phyloP scores from a whole-genome alignment of 2,888 invertebrate genomes.

The Pachymerium ferrugineum region DNA sequence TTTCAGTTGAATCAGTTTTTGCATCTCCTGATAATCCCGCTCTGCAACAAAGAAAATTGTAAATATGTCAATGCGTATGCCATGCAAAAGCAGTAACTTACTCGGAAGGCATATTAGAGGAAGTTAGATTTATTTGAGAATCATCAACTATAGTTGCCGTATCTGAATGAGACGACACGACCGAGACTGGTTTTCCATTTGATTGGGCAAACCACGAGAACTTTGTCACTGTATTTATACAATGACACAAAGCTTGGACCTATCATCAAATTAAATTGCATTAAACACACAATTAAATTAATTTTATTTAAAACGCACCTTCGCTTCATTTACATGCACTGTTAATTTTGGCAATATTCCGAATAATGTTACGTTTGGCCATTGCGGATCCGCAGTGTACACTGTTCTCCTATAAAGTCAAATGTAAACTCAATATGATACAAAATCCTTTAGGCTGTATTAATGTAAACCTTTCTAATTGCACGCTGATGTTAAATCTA shows the following conservation, averaged over 20 bases:
- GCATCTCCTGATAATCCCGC: not conserved
- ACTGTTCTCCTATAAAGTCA: slow-evolving; percentile 37
- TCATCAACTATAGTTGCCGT: not conserved
- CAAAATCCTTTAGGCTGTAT: not conserved
- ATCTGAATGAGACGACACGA: not conserved
- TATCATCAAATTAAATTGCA: not conserved
- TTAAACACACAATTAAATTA: not conserved
- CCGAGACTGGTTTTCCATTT: not conserved
- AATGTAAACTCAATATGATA: not conserved
- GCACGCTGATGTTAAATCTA: slow-evolving; percentile 55
- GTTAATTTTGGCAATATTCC: slow-evolving; percentile 82
- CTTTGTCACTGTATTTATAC: slow-evolving; percentile 9
- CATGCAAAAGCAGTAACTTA: not conserved
- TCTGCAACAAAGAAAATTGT: not conserved
- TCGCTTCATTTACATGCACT: slow-evolving; percentile 84
- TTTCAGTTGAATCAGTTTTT: not conserved
- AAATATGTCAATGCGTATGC: too few relatives aligned
- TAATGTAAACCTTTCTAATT: slow-evolving; percentile 40
- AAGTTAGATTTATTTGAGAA: not conserved
- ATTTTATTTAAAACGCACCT: slow-evolving; percentile 54
- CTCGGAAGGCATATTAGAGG: not conserved
- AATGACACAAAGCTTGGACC: slow-evolving; percentile 23
- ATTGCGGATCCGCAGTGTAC: slow-evolving; percentile 75
- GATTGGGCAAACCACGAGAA: not conserved
- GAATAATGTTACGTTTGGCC: slow-evolving; percentile 73